Evolutionary conservation across 2,113 vertebrate genomes (phyloP).

Genomic region (Holacanthus passer): DNA sequence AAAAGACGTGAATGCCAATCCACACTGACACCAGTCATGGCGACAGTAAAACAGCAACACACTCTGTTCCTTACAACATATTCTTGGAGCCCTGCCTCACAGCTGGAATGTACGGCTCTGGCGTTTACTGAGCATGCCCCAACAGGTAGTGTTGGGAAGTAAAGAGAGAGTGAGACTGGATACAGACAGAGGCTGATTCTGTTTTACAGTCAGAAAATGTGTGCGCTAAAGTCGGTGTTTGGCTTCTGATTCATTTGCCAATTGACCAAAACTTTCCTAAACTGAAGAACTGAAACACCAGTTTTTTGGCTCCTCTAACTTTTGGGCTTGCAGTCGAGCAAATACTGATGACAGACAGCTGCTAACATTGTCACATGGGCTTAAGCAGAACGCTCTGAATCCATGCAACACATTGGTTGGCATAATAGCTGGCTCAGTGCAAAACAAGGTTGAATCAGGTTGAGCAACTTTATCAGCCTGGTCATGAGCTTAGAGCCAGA

Average conservation of each 20-base stretch:
- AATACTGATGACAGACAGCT: slow-evolving; percentile 9
- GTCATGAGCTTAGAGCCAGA: not conserved
- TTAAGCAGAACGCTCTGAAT: slow-evolving; percentile 3
- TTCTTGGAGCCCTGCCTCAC: slow-evolving; percentile 28
- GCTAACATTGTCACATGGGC: not conserved
- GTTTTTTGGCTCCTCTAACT: not conserved
- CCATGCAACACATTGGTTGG: not conserved
- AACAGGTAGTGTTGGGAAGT: slow-evolving; percentile 44
- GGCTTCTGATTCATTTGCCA: not conserved
- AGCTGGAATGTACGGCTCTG: slow-evolving; percentile 65
- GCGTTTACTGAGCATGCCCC: slow-evolving; percentile 52
- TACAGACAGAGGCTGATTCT: slow-evolving; percentile 11
- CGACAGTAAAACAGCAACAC: slow-evolving; percentile 33
- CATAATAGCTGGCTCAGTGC: not conserved
- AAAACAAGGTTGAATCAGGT: slow-evolving; percentile 47
- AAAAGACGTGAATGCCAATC: slow-evolving; percentile 24
- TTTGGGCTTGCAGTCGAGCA: not conserved
- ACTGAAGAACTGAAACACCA: not conserved
- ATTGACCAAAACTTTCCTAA: not conserved
- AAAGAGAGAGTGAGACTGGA: slow-evolving; percentile 6
- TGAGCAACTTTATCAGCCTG: slow-evolving; percentile 35
- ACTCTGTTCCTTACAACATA: slow-evolving; percentile 21
- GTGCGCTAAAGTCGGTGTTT: not conserved
- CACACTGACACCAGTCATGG: slow-evolving; percentile 20
- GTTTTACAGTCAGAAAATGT: slow-evolving; percentile 2